Conservation (phyloP, 2,888 invertebrate genomes). For the Portevinia maculata region DNA sequence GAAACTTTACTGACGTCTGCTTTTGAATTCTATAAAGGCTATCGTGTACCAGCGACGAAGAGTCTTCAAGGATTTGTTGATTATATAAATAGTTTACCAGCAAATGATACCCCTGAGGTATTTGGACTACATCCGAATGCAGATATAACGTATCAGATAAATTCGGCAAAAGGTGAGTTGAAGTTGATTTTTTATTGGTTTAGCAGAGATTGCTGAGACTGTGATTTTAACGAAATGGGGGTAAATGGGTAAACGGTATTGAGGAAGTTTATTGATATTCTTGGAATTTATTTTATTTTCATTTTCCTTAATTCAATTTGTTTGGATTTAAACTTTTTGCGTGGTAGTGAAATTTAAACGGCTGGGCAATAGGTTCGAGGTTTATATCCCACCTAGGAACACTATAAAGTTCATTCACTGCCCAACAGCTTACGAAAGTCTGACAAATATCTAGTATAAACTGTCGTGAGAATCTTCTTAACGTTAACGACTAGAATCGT, state of each 20-base stretch:
- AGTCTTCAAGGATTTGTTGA: constrained; percentile 92
- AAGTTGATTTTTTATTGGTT: not conserved
- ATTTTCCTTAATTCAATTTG: not conserved
- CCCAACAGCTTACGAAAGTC: no score
- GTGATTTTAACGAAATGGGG: not conserved
- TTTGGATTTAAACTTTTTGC: not conserved
- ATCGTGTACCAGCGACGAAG: constrained; percentile 94
- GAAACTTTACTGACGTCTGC: constrained; percentile 93
- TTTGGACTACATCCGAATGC: constrained; percentile 98
- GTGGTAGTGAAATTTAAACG: not conserved
- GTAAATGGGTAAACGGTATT: not conserved
- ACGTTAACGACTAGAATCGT: no score
- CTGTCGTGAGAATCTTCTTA: no score
- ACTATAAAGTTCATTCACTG: no score
- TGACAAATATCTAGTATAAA: no score
- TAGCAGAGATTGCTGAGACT: not conserved
- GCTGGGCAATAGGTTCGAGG: no score
- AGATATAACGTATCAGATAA: constrained; percentile 98
- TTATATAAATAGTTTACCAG: constrained; percentile 92
- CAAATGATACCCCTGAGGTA: constrained; percentile 96
- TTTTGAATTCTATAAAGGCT: constrained; percentile 97
- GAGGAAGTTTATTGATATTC: no score
- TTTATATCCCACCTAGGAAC: no score
- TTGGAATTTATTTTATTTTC: no score
- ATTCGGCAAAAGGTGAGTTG: constrained; percentile 91